Conservation (phyloP, 2,113 vertebrate genomes). For the Salvator merianae region DNA sequence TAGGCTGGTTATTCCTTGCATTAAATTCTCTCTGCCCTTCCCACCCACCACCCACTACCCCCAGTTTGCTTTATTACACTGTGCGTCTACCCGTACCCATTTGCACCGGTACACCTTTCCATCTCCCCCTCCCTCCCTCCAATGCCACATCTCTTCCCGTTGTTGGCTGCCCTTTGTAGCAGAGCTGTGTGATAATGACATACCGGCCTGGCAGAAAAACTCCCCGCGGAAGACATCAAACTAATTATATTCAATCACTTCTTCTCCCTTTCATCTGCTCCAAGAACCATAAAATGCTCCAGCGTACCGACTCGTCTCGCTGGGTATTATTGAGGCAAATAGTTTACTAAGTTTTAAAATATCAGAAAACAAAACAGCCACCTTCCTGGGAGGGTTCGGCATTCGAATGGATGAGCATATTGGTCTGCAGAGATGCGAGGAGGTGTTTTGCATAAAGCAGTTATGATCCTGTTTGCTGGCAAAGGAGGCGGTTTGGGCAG, state of each 20-base stretch:
- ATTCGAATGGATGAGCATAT: conserved; percentile 42
- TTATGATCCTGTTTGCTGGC: background rate
- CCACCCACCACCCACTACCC: too few relatives aligned
- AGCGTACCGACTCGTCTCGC: conserved; percentile 36
- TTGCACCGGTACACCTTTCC: background rate
- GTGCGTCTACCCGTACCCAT: background rate
- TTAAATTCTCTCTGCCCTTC: background rate
- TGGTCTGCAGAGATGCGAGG: conserved; percentile 12
- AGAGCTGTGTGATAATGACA: conserved; percentile 34
- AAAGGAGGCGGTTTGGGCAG: too few relatives aligned
- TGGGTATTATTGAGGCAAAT: conserved; percentile 48
- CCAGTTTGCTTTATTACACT: background rate
- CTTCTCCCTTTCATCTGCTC: conserved; percentile 39
- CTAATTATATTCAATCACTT: conserved; percentile 42
- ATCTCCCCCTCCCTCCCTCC: background rate
- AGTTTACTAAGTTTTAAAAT: conserved; percentile 20
- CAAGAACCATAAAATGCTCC: conserved; percentile 40
- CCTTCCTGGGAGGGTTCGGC: background rate
- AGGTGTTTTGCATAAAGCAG: too few relatives aligned
- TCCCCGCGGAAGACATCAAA: conserved; percentile 21
- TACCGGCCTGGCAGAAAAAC: background rate
- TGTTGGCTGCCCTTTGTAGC: conserved; percentile 23
- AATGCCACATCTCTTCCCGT: background rate
- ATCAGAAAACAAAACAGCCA: background rate
- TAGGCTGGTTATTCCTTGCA: background rate